Evolutionary conservation across 2,888 invertebrate species (phyloP).

Genomic region (Baccha elongata): DNA sequence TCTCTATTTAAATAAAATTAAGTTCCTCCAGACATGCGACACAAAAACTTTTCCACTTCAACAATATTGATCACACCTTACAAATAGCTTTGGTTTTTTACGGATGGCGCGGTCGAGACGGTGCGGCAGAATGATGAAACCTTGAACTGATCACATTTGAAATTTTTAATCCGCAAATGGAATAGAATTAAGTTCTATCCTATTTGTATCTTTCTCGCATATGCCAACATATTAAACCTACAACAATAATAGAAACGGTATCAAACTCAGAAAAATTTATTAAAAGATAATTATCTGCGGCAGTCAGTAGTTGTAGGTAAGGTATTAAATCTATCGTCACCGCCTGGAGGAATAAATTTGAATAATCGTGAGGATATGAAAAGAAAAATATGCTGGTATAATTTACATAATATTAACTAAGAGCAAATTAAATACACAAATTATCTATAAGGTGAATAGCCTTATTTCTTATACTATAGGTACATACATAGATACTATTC

Average conservation of each 20-base stretch:
- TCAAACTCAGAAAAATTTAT: slow-evolving; percentile 26
- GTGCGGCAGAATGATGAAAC: background rate
- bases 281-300: slow-evolving; percentile 37
- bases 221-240: background rate
- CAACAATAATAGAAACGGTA: slow-evolving; percentile 35
- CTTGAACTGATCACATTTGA: slow-evolving; percentile 39
- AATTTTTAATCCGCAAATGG: slow-evolving; percentile 37
- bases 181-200: slow-evolving; percentile 23
- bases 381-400: background rate
- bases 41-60: slow-evolving; percentile 30
- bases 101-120: too few species aligned
- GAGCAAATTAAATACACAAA: slow-evolving; percentile 14
- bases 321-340: slow-evolving; percentile 19
- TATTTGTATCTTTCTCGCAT: slow-evolving; percentile 19
- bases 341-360: slow-evolving; percentile 57
- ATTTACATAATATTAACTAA: slow-evolving; percentile 41
- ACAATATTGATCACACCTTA: slow-evolving; percentile 21
- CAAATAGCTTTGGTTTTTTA: background rate
- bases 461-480: slow-evolving; percentile 2
- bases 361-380: slow-evolving; percentile 27
- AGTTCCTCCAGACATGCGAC: background rate
- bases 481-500: too few species aligned
- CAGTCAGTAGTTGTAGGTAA: slow-evolving; percentile 13
- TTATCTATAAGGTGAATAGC: slow-evolving; percentile 46
- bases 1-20: background rate